These are phyloP conservation scores for Rhagologus leucostigma DNA, from an alignment of 2,113 vertebrate genomes.

Conservation along the genomic window DNA sequence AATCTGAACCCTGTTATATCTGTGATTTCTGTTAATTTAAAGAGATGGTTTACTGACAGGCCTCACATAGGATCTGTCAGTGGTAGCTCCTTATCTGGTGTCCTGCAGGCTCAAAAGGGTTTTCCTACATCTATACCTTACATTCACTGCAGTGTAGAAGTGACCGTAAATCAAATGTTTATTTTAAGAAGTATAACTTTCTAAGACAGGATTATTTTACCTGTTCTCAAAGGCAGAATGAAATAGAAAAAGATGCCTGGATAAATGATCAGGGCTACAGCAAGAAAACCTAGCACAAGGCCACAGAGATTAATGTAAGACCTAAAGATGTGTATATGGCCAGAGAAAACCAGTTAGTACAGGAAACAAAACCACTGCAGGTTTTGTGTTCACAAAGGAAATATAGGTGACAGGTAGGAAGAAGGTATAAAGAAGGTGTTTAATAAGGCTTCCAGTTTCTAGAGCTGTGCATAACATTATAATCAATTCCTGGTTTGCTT, in stretches of 20 bases:
- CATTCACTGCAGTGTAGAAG: neutral
- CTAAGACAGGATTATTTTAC: neutral
- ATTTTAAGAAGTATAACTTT: neutral
- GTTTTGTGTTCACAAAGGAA: neutral
- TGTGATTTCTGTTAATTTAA: neutral
- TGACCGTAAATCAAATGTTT: neutral
- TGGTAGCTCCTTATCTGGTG: neutral
- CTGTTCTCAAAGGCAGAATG: neutral
- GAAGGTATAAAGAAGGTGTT: neutral
- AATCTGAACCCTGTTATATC: neutral
- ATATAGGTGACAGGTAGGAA: neutral
- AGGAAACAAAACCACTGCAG: neutral
- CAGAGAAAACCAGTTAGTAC: neutral
- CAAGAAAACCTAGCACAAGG: neutral
- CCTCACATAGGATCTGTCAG: rapidly evolving
- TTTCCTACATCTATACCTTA: neutral
- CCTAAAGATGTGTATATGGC: rapidly evolving
- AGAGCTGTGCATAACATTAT: neutral
- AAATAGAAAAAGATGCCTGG: neutral
- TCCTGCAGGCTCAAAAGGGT: neutral
- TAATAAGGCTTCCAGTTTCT: neutral
- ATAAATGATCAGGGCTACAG: neutral
- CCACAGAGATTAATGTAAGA: neutral
- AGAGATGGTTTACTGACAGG: neutral
- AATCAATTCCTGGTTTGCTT: neutral